phyloP scores from a whole-genome alignment of 2,888 invertebrate genomes.

The Pseudococcus viburni region DNA sequence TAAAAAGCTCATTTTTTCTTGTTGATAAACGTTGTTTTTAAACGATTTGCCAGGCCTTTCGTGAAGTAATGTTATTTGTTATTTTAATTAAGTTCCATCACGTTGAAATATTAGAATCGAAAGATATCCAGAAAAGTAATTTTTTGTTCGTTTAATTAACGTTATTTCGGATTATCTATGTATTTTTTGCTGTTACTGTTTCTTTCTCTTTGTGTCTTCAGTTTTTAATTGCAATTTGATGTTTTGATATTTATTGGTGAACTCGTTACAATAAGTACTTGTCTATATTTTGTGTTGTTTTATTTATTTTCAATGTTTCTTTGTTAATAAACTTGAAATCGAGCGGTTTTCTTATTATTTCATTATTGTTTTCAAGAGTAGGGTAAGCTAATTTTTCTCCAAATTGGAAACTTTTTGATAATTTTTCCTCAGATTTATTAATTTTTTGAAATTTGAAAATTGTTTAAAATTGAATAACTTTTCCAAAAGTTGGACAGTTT shows the following conservation, averaged over 20 bases:
- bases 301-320: background rate
- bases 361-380: background rate
- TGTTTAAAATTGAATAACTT: no score
- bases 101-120: background rate
- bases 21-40: background rate
- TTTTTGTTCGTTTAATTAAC: background rate
- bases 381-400: no score
- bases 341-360: background rate
- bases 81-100: background rate
- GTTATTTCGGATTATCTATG: background rate
- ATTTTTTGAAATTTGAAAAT: no score
- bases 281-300: background rate
- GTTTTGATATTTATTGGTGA: background rate
- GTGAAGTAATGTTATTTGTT: background rate
- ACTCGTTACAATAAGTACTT: background rate
- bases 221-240: background rate
- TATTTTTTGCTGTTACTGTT: background rate
- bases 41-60: background rate
- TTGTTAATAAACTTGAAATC: conserved; percentile 8
- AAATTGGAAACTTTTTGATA: no score
- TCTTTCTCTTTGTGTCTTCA: background rate
- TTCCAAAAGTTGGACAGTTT: no score
- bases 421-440: no score
- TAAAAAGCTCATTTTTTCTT: conserved; percentile 32
- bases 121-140: background rate